Percentiles rank a stretch among this genome's conserved stretches.
phyloP scores from a whole-genome alignment of 2,888 invertebrate genomes.

The Dorcus hopei region DNA sequence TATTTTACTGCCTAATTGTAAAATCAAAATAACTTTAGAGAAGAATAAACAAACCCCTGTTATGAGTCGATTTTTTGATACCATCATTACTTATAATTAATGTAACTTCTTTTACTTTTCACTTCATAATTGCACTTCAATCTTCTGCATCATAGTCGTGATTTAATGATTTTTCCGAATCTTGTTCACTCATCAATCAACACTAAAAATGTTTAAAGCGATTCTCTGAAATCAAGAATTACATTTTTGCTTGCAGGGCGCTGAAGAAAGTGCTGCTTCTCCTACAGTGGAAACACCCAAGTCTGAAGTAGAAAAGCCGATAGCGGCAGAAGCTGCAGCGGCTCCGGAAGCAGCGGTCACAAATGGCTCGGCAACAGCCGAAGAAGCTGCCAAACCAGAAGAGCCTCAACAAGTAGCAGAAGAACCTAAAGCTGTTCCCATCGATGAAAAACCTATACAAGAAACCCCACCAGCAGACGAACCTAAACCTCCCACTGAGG shows the following conservation, averaged over 20 bases:
- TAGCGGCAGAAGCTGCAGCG: conserved; percentile 16
- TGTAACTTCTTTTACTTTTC: too few species aligned
- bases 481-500: conserved; percentile 27
- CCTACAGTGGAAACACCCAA: conserved; percentile 39
- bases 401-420: conserved; percentile 27
- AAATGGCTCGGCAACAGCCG: conserved; percentile 25
- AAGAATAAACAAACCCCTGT: too few species aligned
- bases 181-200: too few species aligned
- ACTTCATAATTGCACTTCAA: too few species aligned
- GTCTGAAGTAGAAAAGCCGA: conserved; percentile 32
- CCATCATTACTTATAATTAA: too few species aligned
- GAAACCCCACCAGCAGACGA: conserved; percentile 33
- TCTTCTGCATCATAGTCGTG: too few species aligned
- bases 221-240: too few species aligned
- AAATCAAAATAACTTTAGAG: too few species aligned
- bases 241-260: conserved; percentile 37
- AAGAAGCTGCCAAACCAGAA: conserved; percentile 19
- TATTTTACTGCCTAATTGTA: too few species aligned
- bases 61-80: too few species aligned
- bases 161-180: too few species aligned
- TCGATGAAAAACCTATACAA: conserved; percentile 16
- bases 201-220: too few species aligned
- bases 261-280: conserved; percentile 39
- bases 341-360: conserved; percentile 18
- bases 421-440: conserved; percentile 19